Conservation (phyloP, 2,113 vertebrate species). For the Meriones unguiculatus region DNA sequence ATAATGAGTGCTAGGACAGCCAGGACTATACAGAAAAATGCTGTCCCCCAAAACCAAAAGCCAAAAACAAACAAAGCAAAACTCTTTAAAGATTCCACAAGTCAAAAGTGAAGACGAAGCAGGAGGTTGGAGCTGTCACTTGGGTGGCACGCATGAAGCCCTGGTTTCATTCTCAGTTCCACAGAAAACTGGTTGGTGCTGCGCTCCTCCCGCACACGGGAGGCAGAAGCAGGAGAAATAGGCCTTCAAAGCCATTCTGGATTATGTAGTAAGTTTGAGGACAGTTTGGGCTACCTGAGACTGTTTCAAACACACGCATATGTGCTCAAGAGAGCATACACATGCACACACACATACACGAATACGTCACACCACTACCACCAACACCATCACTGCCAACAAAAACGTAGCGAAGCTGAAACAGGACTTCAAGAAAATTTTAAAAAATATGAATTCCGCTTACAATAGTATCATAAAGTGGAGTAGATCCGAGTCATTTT, state of each 20-base stretch:
- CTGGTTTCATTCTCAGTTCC: not conserved
- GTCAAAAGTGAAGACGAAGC: not conserved
- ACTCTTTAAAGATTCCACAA: not conserved
- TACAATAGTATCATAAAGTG: not conserved
- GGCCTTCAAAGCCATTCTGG: not conserved
- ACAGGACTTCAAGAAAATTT: not conserved
- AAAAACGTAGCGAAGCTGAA: not conserved
- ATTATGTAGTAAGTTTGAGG: not conserved
- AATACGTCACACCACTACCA: not conserved
- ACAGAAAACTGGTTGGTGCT: not conserved
- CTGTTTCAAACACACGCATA: too few relatives aligned
- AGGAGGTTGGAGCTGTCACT: too few relatives aligned
- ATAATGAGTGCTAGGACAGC: not conserved
- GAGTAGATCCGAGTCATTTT: constrained; percentile 9
- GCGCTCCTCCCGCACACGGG: not conserved
- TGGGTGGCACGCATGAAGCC: not conserved
- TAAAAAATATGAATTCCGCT: not conserved
- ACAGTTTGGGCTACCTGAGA: not conserved
- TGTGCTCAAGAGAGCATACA: too few relatives aligned
- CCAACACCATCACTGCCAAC: not conserved
- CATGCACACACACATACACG: not conserved
- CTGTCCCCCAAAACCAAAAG: not conserved
- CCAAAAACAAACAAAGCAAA: not conserved
- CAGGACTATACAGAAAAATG: not conserved
- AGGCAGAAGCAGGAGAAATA: not conserved